Evolutionary conservation across 1,140 invertebrate species (phyloP), one percentile per base, ranked within the genome.

Genomic region (Brachionus sp.): DNA sequence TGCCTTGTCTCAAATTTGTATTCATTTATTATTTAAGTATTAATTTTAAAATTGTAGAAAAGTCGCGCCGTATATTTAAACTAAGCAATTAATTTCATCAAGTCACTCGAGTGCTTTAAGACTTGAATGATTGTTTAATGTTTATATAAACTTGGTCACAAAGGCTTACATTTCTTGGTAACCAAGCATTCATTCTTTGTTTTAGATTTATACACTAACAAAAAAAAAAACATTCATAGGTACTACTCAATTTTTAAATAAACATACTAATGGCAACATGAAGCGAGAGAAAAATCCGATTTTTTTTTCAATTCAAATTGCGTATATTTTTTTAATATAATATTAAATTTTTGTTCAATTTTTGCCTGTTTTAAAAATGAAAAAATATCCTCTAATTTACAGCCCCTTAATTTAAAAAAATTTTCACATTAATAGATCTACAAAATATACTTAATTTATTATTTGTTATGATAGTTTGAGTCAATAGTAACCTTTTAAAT

Each of bases 211-310:
- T 39, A 66, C 9, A 66, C 25, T n/a, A 66, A 66, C 12, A 66
- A 66, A 66, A 57, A 57, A 57, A 57, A 66, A 66, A 33, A 66
- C 64, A 66, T 33, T 33, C 13, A 37, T 35, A 37, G 35, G 66
- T 70, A 16, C 37, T 70, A 33, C 37, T 70, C 16, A 23, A 42
- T 39, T n/a, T 37, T 37, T 25, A 64, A 64, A 70, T 70, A 70
- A 70, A 70, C 66, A 70, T 39, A 42, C 33, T 44, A 70, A 39
- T 70, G 19, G 66, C 66, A 70, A 70, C 66, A 70, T 37, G 64
- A 37, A 66, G 64, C 13, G 33, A 66, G 33, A 66, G 16, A 12
- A 70, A 70, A 70, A 70, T 37, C 29, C 9, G 16, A 70, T 42
- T 37, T 39, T 37, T 39, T 37, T 70, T 68, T 68, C 0, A 39